Percentiles rank a stretch among this genome's conserved stretches.
These are phyloP conservation scores for Pyxicephalus adspersus DNA, from an alignment of 2,113 vertebrate species.

Conservation along the genomic window DNA sequence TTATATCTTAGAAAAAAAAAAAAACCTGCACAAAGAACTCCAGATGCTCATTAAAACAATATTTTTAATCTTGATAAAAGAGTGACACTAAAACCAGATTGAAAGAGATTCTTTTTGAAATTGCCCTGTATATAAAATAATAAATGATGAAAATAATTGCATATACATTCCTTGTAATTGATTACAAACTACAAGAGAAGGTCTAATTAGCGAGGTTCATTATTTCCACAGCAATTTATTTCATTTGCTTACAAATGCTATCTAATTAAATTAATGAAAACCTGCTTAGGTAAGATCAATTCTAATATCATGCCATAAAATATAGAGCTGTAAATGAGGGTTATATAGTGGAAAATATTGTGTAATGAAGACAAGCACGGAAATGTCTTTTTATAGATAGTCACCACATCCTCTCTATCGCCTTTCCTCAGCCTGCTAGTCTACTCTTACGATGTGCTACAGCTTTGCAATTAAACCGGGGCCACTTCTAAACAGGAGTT, in stretches of 20 bases:
- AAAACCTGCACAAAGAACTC: too few relatives aligned
- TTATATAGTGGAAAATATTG: constrained; percentile 51
- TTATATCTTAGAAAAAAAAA: too few relatives aligned
- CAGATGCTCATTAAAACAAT: constrained; percentile 33
- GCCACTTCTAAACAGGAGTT: neutral
- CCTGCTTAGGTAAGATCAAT: constrained; percentile 52
- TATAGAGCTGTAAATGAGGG: constrained; percentile 34
- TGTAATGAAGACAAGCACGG: constrained; percentile 25
- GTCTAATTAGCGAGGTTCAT: constrained; percentile 55
- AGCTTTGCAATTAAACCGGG: neutral
- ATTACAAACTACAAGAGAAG: constrained; percentile 41
- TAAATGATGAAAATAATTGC: constrained; percentile 44
- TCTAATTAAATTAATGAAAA: constrained; percentile 56
- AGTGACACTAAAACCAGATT: constrained; percentile 20
- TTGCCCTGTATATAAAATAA: constrained; percentile 41
- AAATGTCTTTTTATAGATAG: constrained; percentile 31
- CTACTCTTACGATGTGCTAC: neutral
- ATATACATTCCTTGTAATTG: constrained; percentile 35
- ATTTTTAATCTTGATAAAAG: constrained; percentile 24
- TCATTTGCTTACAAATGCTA: constrained; percentile 50
- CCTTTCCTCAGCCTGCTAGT: constrained; percentile 18
- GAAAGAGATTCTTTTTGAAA: constrained; percentile 4
- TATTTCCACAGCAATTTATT: constrained; percentile 51
- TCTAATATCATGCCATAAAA: constrained; percentile 50
- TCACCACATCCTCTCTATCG: constrained; percentile 15